Percentiles rank a stretch among this genome's conserved stretches.
Conservation (phyloP, 2,888 invertebrate species). For the Metellina segmentata region DNA sequence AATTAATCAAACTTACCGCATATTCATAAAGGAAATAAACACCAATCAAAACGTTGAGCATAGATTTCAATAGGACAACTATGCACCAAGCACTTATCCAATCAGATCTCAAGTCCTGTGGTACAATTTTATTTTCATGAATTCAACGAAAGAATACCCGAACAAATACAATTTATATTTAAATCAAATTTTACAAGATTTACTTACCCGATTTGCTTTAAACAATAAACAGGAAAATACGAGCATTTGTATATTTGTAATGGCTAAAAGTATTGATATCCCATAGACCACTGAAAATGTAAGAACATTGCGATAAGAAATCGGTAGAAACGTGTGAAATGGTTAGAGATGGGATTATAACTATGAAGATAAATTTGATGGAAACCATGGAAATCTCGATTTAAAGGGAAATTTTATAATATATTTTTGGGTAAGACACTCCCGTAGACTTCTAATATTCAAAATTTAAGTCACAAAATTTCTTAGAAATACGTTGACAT, state of each 20-base stretch:
- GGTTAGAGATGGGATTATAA: too few species aligned
- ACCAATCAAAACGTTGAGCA: slow-evolving; percentile 37
- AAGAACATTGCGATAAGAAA: too few species aligned
- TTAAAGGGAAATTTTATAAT: too few species aligned
- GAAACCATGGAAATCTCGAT: too few species aligned
- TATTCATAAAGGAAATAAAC: slow-evolving; percentile 44
- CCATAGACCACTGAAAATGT: slow-evolving; percentile 43
- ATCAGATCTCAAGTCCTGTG: background rate
- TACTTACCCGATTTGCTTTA: slow-evolving; percentile 57
- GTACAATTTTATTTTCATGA: slow-evolving; percentile 1
- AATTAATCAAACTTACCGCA: slow-evolving; percentile 25
- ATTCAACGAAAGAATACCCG: background rate
- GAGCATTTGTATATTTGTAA: slow-evolving; percentile 35
- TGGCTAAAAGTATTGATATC: slow-evolving; percentile 25
- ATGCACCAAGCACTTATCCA: slow-evolving; percentile 50
- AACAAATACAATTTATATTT: background rate
- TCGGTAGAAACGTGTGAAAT: too few species aligned
- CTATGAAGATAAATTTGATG: too few species aligned
- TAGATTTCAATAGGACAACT: slow-evolving; percentile 26
- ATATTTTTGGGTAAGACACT: too few species aligned
- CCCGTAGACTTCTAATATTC: too few species aligned
- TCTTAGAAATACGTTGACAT: too few species aligned
- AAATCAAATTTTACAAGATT: background rate
- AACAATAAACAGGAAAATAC: slow-evolving; percentile 55
- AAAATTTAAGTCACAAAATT: too few species aligned